phyloP scores from a whole-genome alignment of 1,140 invertebrate species.

The Ectropis grisescens region DNA sequence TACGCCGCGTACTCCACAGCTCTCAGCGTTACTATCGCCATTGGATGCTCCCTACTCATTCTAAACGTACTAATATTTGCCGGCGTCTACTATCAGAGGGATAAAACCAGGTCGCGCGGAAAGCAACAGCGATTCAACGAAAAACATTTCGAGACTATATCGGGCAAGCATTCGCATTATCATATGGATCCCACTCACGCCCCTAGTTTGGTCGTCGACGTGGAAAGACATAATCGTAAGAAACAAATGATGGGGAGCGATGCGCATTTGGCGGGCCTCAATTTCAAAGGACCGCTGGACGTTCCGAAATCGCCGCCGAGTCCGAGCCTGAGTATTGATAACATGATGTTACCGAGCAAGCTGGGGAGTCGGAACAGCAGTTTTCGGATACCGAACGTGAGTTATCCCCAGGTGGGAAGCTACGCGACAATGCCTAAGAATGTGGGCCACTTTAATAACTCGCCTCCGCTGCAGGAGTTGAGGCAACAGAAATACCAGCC shows the following conservation, averaged over 20 bases:
- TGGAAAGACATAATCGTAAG: conserved; percentile 76
- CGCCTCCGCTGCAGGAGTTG: conserved; percentile 56
- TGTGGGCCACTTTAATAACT: conserved; percentile 57
- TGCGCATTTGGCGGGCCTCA: conserved; percentile 48
- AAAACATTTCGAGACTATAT: conserved; percentile 79
- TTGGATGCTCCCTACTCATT: conserved; percentile 88
- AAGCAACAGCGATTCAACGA: conserved; percentile 71
- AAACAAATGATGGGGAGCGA: conserved; percentile 46
- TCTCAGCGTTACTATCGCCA: conserved; percentile 88
- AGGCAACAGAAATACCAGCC: conserved; percentile 52
- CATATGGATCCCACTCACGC: conserved; percentile 76
- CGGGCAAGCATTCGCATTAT: conserved; percentile 76
- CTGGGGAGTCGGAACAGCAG: conserved; percentile 54
- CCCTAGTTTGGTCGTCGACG: conserved; percentile 82
- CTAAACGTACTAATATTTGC: conserved; percentile 90
- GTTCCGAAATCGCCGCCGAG: conserved; percentile 58
- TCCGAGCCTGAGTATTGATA: conserved; percentile 60
- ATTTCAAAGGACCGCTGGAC: conserved; percentile 65
- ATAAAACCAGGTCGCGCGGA: conserved; percentile 78
- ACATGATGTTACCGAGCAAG: conserved; percentile 64
- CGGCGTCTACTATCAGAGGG: conserved; percentile 88
- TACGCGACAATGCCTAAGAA: conserved; percentile 66
- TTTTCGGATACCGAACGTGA: conserved; percentile 51
- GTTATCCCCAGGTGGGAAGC: conserved; percentile 51
- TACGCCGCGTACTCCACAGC: conserved; percentile 87